Evolutionary conservation across 1,140 invertebrate genomes (phyloP).

Genomic region (Trinorchestia longiramus): DNA sequence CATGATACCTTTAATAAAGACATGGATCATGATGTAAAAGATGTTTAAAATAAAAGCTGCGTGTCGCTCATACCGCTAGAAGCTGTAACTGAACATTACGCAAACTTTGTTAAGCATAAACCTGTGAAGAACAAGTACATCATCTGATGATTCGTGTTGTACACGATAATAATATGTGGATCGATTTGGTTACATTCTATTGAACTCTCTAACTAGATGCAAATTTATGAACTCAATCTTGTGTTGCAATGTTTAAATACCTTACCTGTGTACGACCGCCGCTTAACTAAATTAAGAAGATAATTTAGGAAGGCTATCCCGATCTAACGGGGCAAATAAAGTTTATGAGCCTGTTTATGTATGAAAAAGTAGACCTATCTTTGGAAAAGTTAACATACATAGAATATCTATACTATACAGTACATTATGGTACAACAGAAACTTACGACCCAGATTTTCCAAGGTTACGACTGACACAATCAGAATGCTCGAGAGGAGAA

Average conservation of each 20-base stretch:
- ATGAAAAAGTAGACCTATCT: not conserved
- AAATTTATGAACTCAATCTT: not conserved
- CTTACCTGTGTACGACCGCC: not conserved
- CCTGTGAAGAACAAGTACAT: not conserved
- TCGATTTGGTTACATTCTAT: not conserved
- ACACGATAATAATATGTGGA: not conserved
- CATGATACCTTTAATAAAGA: not conserved
- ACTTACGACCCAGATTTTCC: too few relatives aligned
- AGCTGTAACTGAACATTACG: not conserved
- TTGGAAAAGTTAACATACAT: not conserved
- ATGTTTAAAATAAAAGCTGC: not conserved
- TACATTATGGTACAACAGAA: too few relatives aligned
- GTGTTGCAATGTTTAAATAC: not conserved
- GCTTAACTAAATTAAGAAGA: not conserved
- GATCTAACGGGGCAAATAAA: not conserved
- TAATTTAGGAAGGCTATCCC: not conserved
- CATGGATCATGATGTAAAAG: not conserved
- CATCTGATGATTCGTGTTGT: not conserved
- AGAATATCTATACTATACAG: not conserved
- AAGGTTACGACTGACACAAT: not conserved
- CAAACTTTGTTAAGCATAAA: not conserved
- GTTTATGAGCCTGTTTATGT: not conserved
- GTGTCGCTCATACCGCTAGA: not conserved
- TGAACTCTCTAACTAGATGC: not conserved
- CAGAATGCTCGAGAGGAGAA: not conserved